These are phyloP conservation scores for Neodontobutis hainanensis DNA, from an alignment of 2,113 vertebrate species.

Conservation along the genomic window DNA sequence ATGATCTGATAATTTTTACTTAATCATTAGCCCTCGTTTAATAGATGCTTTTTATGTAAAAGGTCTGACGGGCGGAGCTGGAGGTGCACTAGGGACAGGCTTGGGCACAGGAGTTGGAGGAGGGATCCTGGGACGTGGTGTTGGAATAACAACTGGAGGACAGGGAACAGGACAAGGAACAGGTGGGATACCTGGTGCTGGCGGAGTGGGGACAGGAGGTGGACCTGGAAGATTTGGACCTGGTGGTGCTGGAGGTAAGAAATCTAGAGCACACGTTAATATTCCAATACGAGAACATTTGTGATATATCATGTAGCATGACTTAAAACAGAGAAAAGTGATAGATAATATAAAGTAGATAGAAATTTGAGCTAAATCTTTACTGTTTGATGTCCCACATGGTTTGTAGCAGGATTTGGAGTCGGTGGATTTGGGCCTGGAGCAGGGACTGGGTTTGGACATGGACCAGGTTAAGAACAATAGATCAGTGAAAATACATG, in stretches of 20 bases:
- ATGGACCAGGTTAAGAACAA: constrained; percentile 63
- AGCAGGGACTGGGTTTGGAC: constrained; percentile 46
- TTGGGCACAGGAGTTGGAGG: constrained; percentile 46
- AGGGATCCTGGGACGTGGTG: constrained; percentile 52
- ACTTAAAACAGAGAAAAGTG: no score
- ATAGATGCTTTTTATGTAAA: not conserved
- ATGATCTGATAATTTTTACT: no score
- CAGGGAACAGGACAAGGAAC: constrained; percentile 43
- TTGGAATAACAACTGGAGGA: constrained; percentile 52
- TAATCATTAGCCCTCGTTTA: not conserved
- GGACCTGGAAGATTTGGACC: constrained; percentile 51
- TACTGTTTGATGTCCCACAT: no score
- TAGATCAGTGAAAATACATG: not conserved
- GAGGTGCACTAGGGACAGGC: constrained; percentile 46
- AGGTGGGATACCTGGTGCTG: constrained; percentile 39
- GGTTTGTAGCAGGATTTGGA: constrained; percentile 57
- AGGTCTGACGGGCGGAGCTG: constrained; percentile 56
- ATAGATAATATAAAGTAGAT: no score
- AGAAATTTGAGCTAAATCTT: no score
- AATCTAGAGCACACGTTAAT: not conserved
- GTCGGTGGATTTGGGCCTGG: constrained; percentile 57
- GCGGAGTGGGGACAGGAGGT: constrained; percentile 58
- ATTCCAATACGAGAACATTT: not conserved
- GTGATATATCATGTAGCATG: no score
- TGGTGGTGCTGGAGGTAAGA: constrained; percentile 44